These are phyloP conservation scores for Microchrysa polita DNA, from an alignment of 2,888 invertebrate genomes.

Conservation along the genomic window DNA sequence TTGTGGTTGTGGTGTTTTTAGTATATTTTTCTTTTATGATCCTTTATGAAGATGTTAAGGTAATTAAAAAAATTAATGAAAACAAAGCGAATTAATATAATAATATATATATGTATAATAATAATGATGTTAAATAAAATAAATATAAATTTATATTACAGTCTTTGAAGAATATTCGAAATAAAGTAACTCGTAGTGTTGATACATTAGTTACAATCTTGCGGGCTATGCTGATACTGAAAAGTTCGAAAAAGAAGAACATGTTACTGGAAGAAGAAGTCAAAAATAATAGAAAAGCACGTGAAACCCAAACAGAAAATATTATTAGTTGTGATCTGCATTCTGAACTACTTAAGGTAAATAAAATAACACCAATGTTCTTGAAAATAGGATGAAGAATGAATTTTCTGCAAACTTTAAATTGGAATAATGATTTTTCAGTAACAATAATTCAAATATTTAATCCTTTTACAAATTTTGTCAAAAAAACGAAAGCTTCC, in stretches of 20 bases:
- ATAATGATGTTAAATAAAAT: not conserved
- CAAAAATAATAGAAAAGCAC: constrained; percentile 31
- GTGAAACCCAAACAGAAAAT: constrained; percentile 18
- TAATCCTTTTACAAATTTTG: too few species aligned
- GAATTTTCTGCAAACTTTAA: too few species aligned
- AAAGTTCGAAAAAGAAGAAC: constrained; percentile 39
- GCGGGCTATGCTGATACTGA: constrained; percentile 42
- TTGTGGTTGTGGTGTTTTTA: constrained; percentile 42
- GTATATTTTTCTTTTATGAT: constrained; percentile 39
- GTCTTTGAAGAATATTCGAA: constrained; percentile 45
- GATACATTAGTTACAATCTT: constrained; percentile 41
- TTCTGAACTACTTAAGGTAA: too few species aligned
- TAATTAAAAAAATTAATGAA: constrained; percentile 3
- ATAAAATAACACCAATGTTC: too few species aligned
- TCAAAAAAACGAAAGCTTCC: too few species aligned
- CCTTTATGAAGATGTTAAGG: constrained; percentile 44
- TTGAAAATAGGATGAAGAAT: too few species aligned
- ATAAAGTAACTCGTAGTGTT: constrained; percentile 46
- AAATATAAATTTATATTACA: constrained; percentile 10
- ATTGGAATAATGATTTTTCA: too few species aligned
- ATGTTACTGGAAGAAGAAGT: constrained; percentile 33
- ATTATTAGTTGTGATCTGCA: too few species aligned
- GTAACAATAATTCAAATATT: too few species aligned
- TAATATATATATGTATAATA: not conserved
- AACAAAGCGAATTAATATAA: too few species aligned